Evolutionary conservation across 2,113 vertebrate genomes (phyloP).

Genomic region (Pitta sordida): DNA sequence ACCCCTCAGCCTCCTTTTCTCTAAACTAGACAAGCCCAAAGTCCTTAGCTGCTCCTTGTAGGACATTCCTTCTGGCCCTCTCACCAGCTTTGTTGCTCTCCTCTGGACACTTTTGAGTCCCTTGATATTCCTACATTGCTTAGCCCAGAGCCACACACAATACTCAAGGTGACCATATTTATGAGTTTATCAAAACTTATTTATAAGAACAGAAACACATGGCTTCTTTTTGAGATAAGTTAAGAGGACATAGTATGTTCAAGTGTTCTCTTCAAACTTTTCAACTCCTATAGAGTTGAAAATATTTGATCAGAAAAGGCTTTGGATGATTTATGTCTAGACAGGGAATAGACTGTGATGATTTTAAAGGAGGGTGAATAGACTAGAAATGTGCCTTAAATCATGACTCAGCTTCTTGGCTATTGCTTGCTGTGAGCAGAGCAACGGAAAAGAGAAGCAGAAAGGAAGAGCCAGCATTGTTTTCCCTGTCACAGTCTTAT

Average conservation of each 20-base stretch:
- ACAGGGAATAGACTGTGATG: not conserved
- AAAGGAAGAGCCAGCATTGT: not conserved
- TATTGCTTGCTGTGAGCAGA: not conserved
- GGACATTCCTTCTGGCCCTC: not conserved
- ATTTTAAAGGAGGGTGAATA: not conserved
- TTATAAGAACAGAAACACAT: not conserved
- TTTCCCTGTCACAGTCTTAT: not conserved
- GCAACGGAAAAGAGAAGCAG: not conserved
- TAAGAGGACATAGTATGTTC: not conserved
- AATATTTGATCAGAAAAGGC: not conserved
- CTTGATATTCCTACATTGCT: not conserved
- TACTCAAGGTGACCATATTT: not conserved
- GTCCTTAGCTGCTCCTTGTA: not conserved
- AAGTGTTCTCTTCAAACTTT: not conserved
- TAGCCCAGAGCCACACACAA: not conserved
- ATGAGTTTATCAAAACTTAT: not conserved
- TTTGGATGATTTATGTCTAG: not conserved
- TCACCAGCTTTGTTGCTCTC: not conserved
- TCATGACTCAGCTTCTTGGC: not conserved
- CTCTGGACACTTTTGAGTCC: not conserved
- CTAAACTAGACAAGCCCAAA: not conserved
- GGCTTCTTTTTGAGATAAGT: not conserved
- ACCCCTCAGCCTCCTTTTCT: rapidly evolving
- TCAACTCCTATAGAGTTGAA: not conserved
- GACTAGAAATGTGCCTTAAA: not conserved